Evolutionary conservation across 2,113 vertebrate species (phyloP).

Genomic region (Chamaetylas fuelleborni): DNA sequence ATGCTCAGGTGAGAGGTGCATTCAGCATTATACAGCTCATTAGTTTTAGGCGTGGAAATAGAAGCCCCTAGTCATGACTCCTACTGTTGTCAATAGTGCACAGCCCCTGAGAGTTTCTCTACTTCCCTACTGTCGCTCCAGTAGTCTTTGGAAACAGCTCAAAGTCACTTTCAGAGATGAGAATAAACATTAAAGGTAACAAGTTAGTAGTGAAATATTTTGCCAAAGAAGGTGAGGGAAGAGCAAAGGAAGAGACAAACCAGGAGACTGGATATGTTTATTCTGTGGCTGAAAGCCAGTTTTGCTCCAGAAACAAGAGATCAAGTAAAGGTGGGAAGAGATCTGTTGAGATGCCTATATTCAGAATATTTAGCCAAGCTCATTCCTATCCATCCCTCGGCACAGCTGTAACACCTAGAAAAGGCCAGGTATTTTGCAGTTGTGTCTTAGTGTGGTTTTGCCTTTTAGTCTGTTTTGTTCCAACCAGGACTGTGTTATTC

Average conservation of each 20-base stretch:
- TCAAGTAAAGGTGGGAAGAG: not conserved
- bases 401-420: rapidly evolving
- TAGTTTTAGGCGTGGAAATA: not conserved
- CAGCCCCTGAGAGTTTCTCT: not conserved
- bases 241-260: not conserved
- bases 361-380: not conserved
- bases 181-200: not conserved
- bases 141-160: not conserved
- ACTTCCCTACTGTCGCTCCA: not conserved
- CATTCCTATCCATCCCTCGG: not conserved
- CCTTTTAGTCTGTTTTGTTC: not conserved
- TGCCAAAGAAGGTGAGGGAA: not conserved
- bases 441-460: not conserved
- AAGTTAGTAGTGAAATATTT: not conserved
- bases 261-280: not conserved
- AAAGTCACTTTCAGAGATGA: not conserved
- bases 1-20: not conserved
- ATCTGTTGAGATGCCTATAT: not conserved
- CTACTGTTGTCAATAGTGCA: not conserved
- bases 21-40: not conserved
- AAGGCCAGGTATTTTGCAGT: not conserved
- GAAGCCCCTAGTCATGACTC: not conserved
- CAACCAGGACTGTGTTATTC: not conserved
- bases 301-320: not conserved
- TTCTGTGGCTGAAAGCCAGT: not conserved